phyloP scores from a whole-genome alignment of 2,113 vertebrate genomes.

The Solea solea region DNA sequence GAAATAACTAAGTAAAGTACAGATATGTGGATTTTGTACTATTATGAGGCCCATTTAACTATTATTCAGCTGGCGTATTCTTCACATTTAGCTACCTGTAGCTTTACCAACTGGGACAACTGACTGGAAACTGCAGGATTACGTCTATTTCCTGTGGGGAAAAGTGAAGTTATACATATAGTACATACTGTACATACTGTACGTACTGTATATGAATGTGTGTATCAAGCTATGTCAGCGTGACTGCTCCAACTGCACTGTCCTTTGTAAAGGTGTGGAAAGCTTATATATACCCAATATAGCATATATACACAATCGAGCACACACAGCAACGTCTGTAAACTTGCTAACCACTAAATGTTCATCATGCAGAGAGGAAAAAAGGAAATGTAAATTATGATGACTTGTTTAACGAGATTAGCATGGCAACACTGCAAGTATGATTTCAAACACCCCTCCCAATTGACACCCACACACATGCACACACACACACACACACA shows the following conservation, averaged over 20 bases:
- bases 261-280: constrained; percentile 28
- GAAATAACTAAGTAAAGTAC: no score
- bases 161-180: neutral
- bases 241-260: constrained; percentile 5
- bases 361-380: constrained; percentile 82
- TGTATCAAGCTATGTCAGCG: neutral
- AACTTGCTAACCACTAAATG: constrained; percentile 68
- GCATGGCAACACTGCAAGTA: constrained; percentile 77
- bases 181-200: neutral
- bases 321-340: constrained; percentile 31
- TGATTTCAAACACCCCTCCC: constrained; percentile 68
- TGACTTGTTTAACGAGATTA: constrained; percentile 71
- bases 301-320: neutral
- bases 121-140: constrained; percentile 16
- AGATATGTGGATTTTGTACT: no score
- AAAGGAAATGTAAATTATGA: constrained; percentile 85
- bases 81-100: neutral
- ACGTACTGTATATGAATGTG: neutral
- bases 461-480: constrained; percentile 14
- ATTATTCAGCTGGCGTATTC: neutral
- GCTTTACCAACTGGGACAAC: constrained; percentile 4
- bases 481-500: constrained; percentile 28
- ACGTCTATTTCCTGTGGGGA: constrained; percentile 7
- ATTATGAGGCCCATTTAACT: neutral
- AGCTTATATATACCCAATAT: neutral